Conservation (phyloP, 1,140 invertebrate genomes). For the Steinernema khuongi region DNA sequence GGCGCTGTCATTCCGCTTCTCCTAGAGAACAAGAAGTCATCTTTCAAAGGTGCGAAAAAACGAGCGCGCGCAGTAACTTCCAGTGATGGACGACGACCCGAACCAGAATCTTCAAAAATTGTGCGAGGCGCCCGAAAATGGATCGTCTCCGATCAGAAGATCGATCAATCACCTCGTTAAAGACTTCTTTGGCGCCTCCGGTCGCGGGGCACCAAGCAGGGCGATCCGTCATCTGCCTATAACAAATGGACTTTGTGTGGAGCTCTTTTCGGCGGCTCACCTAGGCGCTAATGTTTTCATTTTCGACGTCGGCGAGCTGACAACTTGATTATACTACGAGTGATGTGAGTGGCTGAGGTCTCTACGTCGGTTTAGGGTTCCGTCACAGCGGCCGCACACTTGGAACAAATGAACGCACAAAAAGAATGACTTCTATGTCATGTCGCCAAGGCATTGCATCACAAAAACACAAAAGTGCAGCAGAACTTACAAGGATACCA, state of each 20-base stretch:
- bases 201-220: neutral
- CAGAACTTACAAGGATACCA: no score
- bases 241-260: neutral
- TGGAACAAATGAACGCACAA: no score
- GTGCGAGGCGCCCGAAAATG: conserved; percentile 8
- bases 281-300: neutral
- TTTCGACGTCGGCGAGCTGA: neutral
- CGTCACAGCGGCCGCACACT: neutral
- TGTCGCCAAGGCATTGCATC: no score
- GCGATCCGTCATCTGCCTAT: neutral
- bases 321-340: neutral
- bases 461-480: no score
- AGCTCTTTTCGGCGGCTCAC: neutral
- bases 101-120: conserved; percentile 15
- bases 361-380: neutral
- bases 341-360: neutral
- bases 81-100: conserved; percentile 8
- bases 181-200: neutral
- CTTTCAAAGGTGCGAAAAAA: no score
- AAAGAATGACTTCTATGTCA: no score
- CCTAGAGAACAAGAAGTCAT: no score
- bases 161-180: conserved; percentile 3
- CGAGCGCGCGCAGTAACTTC: no score
- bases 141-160: neutral
- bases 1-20: no score